Evolutionary conservation across 1,140 invertebrate genomes (phyloP), one percentile per base, ranked within the genome.

Genomic region (Eupristina koningsbergeri): DNA sequence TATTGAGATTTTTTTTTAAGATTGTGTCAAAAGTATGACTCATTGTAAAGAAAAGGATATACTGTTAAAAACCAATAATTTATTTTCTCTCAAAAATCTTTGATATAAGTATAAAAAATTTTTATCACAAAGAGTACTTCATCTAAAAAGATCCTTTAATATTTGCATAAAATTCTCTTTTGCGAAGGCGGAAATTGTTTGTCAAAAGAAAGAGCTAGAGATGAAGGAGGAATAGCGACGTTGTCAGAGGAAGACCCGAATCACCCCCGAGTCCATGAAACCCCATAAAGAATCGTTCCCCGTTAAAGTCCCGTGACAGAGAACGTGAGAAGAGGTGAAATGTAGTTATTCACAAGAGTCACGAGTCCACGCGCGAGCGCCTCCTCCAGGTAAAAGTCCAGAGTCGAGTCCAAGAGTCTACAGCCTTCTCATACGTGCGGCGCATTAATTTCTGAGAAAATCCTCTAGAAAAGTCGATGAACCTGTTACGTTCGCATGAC

Each of bases 401-500:
- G 39, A 19, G 53, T 26, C 22, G 53, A 58, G 53, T 22, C 13
- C 22, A 13, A 26, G 9, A 26, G 22, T 22, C 22, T 26, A 58
- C 22, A 0, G 22, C 47, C 39, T 22, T 11, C 17, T 19, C 29
- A 5, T 67, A 67, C 64, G 34, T 67, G 64, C 31, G 11, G 13
- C 7, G 64, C 15, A 67, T 67, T 67, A 45, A n/a, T 73, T 73
- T 45, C 69, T 17, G 36, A 36, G 36, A 53, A 78, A 17, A 78
- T 63, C 50, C 45, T 53, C 67, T 50, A 39, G 63, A 80, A 71
- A 31, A 71, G 79, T 53, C 80, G 47, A 81, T 63, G 80, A 74
- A 81, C 79, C 36, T 58, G 34, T 76, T 76, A 58, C 31, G 29
- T 15, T 22, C 45, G 76, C 26, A 17, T 45, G 79, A 58, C 69